Evolutionary conservation across 2,113 vertebrate species (phyloP).

Genomic region (Gymnorhina tibicen): DNA sequence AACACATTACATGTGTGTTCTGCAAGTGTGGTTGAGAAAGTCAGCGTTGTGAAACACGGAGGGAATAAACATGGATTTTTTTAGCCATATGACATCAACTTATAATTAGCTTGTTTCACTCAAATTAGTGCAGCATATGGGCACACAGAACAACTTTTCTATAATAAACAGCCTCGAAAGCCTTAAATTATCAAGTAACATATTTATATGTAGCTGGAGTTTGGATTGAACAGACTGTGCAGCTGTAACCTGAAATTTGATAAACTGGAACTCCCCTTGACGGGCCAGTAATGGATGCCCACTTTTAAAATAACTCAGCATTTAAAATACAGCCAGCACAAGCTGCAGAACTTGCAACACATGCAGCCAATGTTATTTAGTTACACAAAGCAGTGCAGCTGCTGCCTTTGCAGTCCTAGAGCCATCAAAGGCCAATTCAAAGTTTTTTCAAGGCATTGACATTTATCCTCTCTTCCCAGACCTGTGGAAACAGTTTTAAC

Average conservation of each 20-base stretch:
- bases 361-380: not conserved
- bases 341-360: not conserved
- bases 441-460: not conserved
- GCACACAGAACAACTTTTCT: not conserved
- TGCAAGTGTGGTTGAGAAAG: not conserved
- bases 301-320: not conserved
- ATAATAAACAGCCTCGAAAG: constrained; percentile 4
- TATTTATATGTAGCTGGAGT: not conserved
- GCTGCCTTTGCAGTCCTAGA: not conserved
- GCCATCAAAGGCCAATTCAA: not conserved
- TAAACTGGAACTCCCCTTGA: not conserved
- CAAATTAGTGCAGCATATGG: constrained; percentile 8
- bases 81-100: constrained; percentile 59
- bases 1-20: not conserved
- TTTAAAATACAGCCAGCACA: not conserved
- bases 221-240: not conserved
- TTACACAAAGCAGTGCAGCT: not conserved
- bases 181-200: not conserved
- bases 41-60: not conserved
- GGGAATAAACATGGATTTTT: constrained; percentile 39
- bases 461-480: not conserved
- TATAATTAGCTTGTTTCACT: constrained; percentile 47
- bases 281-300: not conserved
- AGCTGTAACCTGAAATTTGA: not conserved
- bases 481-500: not conserved